A percentile compares a stretch with the other conserved stretches of the same genome.
Conservation (phyloP, 2,113 vertebrate genomes). For the Opisthocomus hoazin region DNA sequence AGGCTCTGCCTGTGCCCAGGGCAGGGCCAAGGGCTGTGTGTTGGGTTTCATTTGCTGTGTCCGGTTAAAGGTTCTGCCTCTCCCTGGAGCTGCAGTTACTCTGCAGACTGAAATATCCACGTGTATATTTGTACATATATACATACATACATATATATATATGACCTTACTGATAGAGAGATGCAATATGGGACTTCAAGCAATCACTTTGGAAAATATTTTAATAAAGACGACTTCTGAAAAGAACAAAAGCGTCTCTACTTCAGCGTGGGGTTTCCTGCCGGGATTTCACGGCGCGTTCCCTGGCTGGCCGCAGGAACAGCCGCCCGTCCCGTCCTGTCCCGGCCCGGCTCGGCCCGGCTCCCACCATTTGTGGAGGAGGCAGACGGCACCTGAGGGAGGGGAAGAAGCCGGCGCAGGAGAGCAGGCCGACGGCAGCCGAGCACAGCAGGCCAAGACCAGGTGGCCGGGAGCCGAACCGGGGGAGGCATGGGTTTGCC, state of each 20-base stretch:
- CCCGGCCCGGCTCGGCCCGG: neutral
- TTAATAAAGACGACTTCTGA: slow-evolving; percentile 65
- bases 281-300: accelerated
- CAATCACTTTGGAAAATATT: slow-evolving; percentile 40
- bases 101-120: neutral
- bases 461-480: neutral
- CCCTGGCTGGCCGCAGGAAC: neutral
- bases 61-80: neutral
- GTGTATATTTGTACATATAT: neutral
- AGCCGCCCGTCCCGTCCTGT: no score
- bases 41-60: neutral
- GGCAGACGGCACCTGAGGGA: neutral
- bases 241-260: neutral
- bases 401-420: accelerated
- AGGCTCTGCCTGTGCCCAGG: neutral
- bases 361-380: neutral
- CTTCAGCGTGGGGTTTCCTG: neutral
- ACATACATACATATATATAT: neutral
- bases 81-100: neutral
- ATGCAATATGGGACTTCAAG: neutral
- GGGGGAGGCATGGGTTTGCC: neutral
- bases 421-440: neutral
- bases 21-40: neutral
- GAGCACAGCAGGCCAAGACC: neutral
- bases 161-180: neutral